Evolutionary conservation across 2,113 vertebrate genomes (phyloP), one percentile per base, ranked within the genome.

Genomic region (Platysternon megacephalum): DNA sequence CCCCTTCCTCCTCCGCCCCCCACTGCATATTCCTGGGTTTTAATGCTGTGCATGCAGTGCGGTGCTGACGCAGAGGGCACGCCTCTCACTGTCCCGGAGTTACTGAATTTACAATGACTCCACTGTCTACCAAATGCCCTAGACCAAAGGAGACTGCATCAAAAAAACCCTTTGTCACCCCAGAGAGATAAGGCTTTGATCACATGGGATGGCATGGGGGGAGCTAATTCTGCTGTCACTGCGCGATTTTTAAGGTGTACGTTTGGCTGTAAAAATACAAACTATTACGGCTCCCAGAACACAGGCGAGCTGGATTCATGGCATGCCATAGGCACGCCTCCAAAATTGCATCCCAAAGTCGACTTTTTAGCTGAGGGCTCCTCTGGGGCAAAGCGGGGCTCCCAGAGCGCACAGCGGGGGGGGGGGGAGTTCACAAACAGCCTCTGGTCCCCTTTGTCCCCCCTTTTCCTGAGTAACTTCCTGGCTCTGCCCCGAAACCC

Each of bases 141-240:
- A 97, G 89, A 86, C 97, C 94, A 97, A 97, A 98, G 97, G 96
- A 98, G 96, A 97, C 95, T 97, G 97, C 95, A 94, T 96, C 26
- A 49, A 51, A 86, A 92, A 12, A 14, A 89, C 79, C 87, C 89
- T 91, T 91, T 95, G 95, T 96, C 94, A 93, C 95, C 88, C 56
- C 8, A 46, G 83, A 85, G 51, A 94, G 91, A 94, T 87, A 89
- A 91, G 24, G 76, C 79, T 91, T 94, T 95, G 95, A 96, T 92
- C 95, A 93, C 65, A 79, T 35, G 88, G 74, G 84, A 88, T 92
- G 55, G 26, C 82, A 10, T 85, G 3, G 39, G 78, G 84, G 19
- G 26, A 17, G 68, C 3, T 22, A 87, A 42, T 13, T 78, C 74
- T 46, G 42, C 42, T 46, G 5, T 13, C 24, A 14, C 74, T 28